A percentile compares a stretch with the other conserved stretches of the same genome.
Conservation (phyloP, 1,140 invertebrate genomes). For the Apis cerana region DNA sequence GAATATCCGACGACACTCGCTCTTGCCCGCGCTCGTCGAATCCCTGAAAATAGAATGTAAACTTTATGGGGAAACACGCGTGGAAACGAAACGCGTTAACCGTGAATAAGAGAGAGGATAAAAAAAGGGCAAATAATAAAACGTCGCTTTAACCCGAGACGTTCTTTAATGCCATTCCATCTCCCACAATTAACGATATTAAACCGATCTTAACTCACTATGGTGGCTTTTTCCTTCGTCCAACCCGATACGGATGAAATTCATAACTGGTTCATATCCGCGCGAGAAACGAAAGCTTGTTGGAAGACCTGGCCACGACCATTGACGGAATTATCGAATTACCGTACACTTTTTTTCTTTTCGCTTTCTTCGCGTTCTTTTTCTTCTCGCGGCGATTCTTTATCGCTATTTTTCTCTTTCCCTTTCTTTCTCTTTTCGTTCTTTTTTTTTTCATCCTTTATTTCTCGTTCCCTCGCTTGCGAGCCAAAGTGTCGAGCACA, state of each 20-base stretch:
- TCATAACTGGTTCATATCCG: not conserved
- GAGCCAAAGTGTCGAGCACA: not conserved
- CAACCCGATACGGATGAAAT: not conserved
- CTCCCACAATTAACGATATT: not conserved
- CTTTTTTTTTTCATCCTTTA: not conserved
- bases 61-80: not conserved
- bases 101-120: not conserved
- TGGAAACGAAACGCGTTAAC: constrained; percentile 9
- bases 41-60: constrained; percentile 27
- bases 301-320: not conserved
- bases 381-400: not conserved
- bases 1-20: not conserved
- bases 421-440: not conserved
- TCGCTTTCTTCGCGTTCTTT: not conserved
- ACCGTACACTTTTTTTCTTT: constrained; percentile 36
- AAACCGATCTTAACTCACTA: constrained; percentile 4
- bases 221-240: not conserved
- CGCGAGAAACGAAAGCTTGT: not conserved
- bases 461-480: not conserved
- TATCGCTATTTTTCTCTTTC: not conserved
- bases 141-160: not conserved
- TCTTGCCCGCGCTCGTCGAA: not conserved
- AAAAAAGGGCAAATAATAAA: constrained; percentile 8
- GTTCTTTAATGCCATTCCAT: not conserved
- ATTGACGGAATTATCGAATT: constrained; percentile 45